These are phyloP conservation scores for Apis cerana DNA, from an alignment of 1,140 invertebrate genomes.

Conservation along the genomic window DNA sequence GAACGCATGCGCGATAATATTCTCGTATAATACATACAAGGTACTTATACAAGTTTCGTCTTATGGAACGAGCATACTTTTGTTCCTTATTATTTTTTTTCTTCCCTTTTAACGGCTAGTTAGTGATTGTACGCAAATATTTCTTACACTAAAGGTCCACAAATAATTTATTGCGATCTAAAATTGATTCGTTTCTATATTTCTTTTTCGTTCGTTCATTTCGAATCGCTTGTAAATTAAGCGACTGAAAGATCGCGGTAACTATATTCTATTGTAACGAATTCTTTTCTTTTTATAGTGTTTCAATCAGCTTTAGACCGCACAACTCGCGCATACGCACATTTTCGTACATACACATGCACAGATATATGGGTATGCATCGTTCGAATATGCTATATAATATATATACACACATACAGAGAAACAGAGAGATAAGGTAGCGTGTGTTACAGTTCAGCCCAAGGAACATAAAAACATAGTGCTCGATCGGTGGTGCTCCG, in stretches of 20 bases:
- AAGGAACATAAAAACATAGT: constrained; percentile 56
- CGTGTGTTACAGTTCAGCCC: constrained; percentile 63
- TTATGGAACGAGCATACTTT: background rate
- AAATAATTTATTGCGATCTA: constrained; percentile 33
- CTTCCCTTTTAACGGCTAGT: constrained; percentile 12
- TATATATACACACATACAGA: constrained; percentile 66
- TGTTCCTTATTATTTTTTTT: background rate
- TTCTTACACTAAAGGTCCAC: constrained; percentile 40
- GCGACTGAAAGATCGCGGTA: background rate
- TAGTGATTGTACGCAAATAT: constrained; percentile 45
- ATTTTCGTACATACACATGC: constrained; percentile 40
- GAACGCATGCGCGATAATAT: constrained; percentile 35
- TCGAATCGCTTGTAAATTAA: background rate
- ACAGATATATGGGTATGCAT: constrained; percentile 52
- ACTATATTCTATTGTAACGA: background rate
- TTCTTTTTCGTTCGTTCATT: background rate
- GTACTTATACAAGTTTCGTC: background rate
- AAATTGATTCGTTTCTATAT: background rate
- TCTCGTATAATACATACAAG: constrained; percentile 35
- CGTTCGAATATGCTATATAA: constrained; percentile 46
- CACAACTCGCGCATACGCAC: constrained; percentile 15
- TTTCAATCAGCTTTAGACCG: constrained; percentile 23
- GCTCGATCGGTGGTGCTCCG: constrained; percentile 57
- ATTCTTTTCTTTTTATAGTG: background rate
- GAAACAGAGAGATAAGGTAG: constrained; percentile 69